Conservation (phyloP, 2,113 vertebrate genomes). For the Vicugna pacos region DNA sequence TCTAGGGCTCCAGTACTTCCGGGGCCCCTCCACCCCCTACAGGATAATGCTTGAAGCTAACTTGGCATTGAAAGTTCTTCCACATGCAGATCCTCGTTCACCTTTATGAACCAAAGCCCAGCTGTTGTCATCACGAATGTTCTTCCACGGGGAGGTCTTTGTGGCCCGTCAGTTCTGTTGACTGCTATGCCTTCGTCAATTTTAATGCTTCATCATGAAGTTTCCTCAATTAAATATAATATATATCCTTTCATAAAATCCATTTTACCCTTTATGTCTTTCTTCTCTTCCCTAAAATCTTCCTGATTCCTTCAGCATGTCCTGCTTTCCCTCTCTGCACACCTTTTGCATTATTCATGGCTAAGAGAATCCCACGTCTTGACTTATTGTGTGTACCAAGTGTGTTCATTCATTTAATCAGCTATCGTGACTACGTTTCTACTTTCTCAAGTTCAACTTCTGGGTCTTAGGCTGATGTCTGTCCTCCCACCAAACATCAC, state of each 20-base stretch:
- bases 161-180: background rate
- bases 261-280: background rate
- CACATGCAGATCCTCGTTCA: background rate
- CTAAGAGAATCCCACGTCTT: background rate
- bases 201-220: background rate
- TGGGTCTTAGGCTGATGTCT: background rate
- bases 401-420: slow-evolving; percentile 19
- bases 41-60: background rate
- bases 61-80: background rate
- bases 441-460: background rate
- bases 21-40: background rate
- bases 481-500: background rate
- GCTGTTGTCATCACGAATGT: background rate
- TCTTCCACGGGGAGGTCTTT: background rate
- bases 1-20: background rate
- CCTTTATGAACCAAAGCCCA: background rate
- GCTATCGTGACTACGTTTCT: background rate
- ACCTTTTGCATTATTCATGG: background rate
- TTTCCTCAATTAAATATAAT: background rate
- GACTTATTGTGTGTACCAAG: background rate
- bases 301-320: background rate
- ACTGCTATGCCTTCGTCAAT: background rate
- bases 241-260: background rate
- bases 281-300: background rate
- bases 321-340: background rate